Conservation (phyloP, 2,888 invertebrate genomes). For the Limnephilus auricula region DNA sequence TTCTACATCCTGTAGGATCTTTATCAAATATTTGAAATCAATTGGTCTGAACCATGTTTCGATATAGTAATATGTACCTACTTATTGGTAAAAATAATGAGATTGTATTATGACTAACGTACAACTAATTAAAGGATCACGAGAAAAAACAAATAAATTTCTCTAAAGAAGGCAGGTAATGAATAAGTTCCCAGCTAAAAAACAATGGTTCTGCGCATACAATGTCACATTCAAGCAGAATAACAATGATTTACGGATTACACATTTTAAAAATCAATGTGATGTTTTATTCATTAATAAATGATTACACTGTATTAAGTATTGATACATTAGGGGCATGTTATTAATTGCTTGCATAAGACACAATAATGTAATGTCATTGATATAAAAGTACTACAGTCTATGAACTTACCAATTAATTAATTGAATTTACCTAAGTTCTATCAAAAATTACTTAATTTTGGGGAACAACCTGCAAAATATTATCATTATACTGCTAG, state of each 20-base stretch:
- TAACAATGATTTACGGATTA: not conserved
- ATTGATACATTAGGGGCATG: not conserved
- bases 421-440: not conserved
- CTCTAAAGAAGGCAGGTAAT: not conserved
- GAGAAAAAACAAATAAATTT: not conserved
- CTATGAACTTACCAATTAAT: not conserved
- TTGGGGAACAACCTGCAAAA: not conserved
- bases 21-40: not conserved
- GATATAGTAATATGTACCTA: not conserved
- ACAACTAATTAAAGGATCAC: not conserved
- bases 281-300: not conserved
- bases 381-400: not conserved
- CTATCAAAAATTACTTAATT: not conserved
- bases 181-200: not conserved
- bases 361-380: not conserved
- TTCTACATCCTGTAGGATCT: not conserved
- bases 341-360: not conserved
- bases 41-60: not conserved
- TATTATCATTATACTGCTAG: not conserved
- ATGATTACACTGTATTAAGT: not conserved
- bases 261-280: not conserved
- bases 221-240: not conserved
- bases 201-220: not conserved
- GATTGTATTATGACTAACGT: not conserved
- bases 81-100: not conserved